Evolutionary conservation across 2,113 vertebrate genomes (phyloP), one percentile per base, ranked within the genome.

Genomic region (Ardeotis arabs): DNA sequence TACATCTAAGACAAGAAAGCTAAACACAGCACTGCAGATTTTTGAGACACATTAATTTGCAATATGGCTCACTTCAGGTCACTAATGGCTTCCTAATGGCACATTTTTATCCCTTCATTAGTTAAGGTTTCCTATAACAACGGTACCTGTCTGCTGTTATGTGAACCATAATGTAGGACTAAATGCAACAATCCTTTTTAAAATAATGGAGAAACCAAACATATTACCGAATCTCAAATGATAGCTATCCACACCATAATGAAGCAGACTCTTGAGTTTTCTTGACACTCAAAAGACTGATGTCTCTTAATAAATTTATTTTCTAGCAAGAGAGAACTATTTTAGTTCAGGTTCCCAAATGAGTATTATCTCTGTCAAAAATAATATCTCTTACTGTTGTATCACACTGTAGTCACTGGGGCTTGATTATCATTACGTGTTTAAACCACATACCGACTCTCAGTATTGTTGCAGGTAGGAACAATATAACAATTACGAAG

Each of bases 41-140:
- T 94, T 79, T 68, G 12, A 87, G 50, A 84, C 6, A 84, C 35
- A 78, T 85, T 93, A 74, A 92, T 93, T 45, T 59, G 56, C 52
- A 94, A 60, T 58, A 81, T 76, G 50, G 60, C 56, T 68, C 82
- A 81, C 5, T 90, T 93, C 22, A 78, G 66, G 74, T 31, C 37
- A 60, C 73, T 96, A 96, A 91, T 50, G 52, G 52, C 50, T 63
- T 93, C 79, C 70, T 93, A 90, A 97, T 68, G 23, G 58, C 31
- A 78, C 9, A 14, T 88, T 95, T 96, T 90, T 73, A 92, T 84
- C 27, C 29, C 52, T 95, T 75, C 84, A 92, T 69, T 91, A 87
- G n/a, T 62, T 64, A 67, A 72, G 59, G 17, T 69, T 79, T 88
- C 63, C 53, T 55, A 8, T 45, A 53, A 56, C 25, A n/a, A 85